Conservation (phyloP, 2,888 invertebrate genomes). For the Drosophila mimetica region DNA sequence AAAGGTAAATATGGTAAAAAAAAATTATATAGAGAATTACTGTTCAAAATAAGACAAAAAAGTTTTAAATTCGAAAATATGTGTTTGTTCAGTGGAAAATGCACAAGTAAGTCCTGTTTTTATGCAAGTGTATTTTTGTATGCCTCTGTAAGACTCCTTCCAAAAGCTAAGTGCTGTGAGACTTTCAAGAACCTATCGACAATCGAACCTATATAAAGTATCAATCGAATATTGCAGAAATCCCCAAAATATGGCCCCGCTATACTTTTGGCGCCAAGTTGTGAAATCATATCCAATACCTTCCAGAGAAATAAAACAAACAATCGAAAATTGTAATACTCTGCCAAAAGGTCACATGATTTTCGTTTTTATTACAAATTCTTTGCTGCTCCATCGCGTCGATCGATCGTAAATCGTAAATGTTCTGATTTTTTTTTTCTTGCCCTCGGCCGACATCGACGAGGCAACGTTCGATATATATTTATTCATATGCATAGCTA, state of each 20-base stretch:
- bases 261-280: not conserved
- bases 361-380: slow-evolving; percentile 20
- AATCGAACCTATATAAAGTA: not conserved
- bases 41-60: too few relatives aligned
- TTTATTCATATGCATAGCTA: slow-evolving; percentile 45
- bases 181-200: not conserved
- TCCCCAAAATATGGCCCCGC: not conserved
- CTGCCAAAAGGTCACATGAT: slow-evolving; percentile 26
- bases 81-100: too few relatives aligned
- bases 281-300: not conserved
- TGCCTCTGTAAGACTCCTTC: not conserved
- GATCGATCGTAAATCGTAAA: not conserved
- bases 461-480: slow-evolving; percentile 12
- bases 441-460: slow-evolving; percentile 1
- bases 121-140: not conserved
- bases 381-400: not conserved
- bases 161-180: not conserved
- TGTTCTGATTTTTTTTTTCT: slow-evolving; percentile 1
- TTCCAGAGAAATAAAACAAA: not conserved
- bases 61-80: too few relatives aligned
- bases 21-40: too few relatives aligned
- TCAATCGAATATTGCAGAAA: not conserved
- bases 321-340: slow-evolving; percentile 9
- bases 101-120: too few relatives aligned
- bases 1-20: too few relatives aligned